Evolutionary conservation across 2,797 vertebrate species (phyloP), one percentile per base, ranked within the genome.

Genomic region (Diplodus sargus): DNA sequence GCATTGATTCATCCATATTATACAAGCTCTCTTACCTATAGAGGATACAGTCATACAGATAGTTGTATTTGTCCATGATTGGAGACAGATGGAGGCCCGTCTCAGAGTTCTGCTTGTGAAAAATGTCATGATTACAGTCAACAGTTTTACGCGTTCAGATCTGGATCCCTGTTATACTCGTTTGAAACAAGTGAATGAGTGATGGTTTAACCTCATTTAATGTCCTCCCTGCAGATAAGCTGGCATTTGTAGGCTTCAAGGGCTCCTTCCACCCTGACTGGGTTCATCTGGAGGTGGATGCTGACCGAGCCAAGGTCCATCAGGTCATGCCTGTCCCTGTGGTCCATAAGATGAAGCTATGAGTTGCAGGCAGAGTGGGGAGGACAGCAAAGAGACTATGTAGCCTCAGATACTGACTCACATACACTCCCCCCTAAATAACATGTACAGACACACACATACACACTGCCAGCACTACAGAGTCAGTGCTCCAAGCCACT

Each of bases 321-420:
- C 97, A 98, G 89, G 97, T 96, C 2, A 93, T 99, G 78, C 97
- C 98, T 11, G 79, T 99, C 70, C 98, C 98, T 16, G 96, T 99
- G 83, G 90, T 96, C 87, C 96, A 94, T 90, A 97, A 96, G 91
- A 94, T 94, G 94, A 96, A 95, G 87, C 92, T 99, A 91, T 98
- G 95, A 98, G 86, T 47, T n/a, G 52, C 64, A 60, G 61, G 49
- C 10, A 11, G 25, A 59, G 51, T 28, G 52, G 62, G 51, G 70
- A 60, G 30, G 63, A 70, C 34, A 72, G 63, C 61, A 25, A 60
- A 82, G 43, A 78, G 85, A 84, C 83, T 79, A 43, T 64, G 64
- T 73, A 64, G 73, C 34, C 61, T 61, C 30, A 74, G 18, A 78
- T 42, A 75, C 39, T 34, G 48, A 74, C 58, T 74, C 54, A 64